Evolutionary conservation across 2,888 invertebrate genomes (phyloP), one percentile per base, ranked within the genome.

Genomic region (Ferdinandea cuprea): DNA sequence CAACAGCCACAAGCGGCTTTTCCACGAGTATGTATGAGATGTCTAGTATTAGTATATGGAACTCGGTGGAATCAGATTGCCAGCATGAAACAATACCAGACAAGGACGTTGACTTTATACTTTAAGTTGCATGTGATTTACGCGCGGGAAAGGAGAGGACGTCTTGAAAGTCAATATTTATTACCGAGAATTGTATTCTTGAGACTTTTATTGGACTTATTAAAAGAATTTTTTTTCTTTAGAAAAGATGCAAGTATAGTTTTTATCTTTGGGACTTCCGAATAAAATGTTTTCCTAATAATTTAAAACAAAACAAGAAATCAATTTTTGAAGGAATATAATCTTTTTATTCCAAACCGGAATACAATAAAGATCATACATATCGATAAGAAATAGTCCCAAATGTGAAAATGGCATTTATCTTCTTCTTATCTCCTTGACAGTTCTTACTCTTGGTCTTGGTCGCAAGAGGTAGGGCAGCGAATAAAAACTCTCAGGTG

Each of bases 71-170:
- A 25, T 72, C 61, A 32, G 50, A 61, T 72, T 52, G 42, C 28
- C 32, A 42, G 35, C 17, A 42, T 52, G 61, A 25, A 72, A 63
- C 35, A 63, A 72, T 44, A 25, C 42, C 72, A 72, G 72, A 44
- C 61, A 72, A 61, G 72, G 72, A 61, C 61, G 52, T 72, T 72
- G 72, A 72, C 72, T 72, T 54, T 61, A 9, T 25, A 11, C 17
- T 21, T 35, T 54, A 52, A 52, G 61, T 61, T 72, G 32, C 44
- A 28, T 40, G 72, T 32, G 52, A 72, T 63, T 44, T 35, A 42
- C 54, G 52, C 50, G 30, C 46, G 35, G 13, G 19, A 13, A 21
- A 50, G 58, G 30, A 40, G 21, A 9, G 19, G 46, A 46, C 21
- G 56, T 37, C 56, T 68, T 35, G 44, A 35, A 56, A 28, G 35